Percentiles rank a stretch among this genome's conserved stretches.
These are phyloP conservation scores for Caranx melampygus DNA, from an alignment of 2,113 vertebrate genomes.

Conservation along the genomic window DNA sequence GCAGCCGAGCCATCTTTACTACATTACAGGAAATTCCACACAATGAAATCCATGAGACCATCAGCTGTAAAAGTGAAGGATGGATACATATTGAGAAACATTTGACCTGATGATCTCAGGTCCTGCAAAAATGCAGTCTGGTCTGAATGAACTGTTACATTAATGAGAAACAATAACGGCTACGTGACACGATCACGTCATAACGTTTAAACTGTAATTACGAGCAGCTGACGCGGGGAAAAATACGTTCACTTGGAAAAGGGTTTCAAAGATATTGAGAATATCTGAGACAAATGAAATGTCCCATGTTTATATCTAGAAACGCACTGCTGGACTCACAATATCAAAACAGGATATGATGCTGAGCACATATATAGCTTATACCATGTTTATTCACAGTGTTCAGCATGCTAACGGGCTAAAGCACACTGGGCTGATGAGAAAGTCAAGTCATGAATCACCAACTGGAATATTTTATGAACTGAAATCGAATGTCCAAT, in stretches of 20 bases:
- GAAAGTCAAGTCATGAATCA: not conserved
- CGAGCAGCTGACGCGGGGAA: not conserved
- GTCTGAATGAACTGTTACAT: conserved; percentile 27
- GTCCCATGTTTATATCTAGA: not conserved
- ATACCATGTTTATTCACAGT: not conserved
- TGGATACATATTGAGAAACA: conserved; percentile 29
- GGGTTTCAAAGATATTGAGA: too few relatives aligned
- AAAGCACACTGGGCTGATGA: not conserved
- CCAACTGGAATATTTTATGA: not conserved
- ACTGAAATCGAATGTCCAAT: not conserved
- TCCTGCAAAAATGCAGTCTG: conserved; percentile 32
- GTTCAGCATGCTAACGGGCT: not conserved
- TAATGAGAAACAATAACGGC: conserved; percentile 25
- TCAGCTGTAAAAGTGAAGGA: conserved; percentile 53
- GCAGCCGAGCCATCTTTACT: conserved; percentile 49
- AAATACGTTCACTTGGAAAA: not conserved
- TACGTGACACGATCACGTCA: too few relatives aligned
- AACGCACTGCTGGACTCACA: not conserved
- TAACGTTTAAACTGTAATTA: too few relatives aligned
- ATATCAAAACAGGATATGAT: not conserved
- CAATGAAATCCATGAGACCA: conserved; percentile 43
- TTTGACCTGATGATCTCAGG: conserved; percentile 36
- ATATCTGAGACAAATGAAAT: not conserved
- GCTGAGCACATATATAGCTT: too few relatives aligned
- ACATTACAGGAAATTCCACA: conserved; percentile 63